These are phyloP conservation scores for Falco rusticolus DNA, from an alignment of 2,797 vertebrate species.

Conservation along the genomic window DNA sequence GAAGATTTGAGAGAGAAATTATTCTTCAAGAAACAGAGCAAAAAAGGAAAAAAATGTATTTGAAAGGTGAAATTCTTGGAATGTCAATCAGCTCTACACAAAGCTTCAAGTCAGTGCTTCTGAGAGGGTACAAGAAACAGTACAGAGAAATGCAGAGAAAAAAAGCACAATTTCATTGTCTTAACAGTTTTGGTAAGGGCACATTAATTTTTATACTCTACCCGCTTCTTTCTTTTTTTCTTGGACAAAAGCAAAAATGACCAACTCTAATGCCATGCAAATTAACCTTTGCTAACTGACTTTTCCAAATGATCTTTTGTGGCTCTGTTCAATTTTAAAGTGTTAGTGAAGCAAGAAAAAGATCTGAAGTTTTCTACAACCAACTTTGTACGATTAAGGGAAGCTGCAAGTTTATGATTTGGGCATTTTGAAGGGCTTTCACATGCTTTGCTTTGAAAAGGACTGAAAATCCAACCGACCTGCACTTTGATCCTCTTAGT, in stretches of 20 bases:
- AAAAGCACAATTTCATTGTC: neutral
- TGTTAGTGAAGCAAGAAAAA: neutral
- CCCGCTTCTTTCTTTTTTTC: no score
- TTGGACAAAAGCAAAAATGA: neutral
- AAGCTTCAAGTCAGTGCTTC: neutral
- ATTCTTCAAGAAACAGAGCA: neutral
- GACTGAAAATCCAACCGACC: neutral
- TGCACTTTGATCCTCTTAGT: accelerated
- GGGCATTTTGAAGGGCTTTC: neutral
- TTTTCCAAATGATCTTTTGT: neutral
- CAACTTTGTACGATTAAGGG: neutral
- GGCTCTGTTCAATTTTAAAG: neutral
- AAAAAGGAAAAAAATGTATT: neutral
- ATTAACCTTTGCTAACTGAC: neutral
- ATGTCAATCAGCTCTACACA: neutral
- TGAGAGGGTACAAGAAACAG: neutral
- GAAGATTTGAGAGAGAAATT: neutral
- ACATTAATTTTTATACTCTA: neutral
- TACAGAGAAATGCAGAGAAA: neutral
- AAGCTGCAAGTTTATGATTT: neutral
- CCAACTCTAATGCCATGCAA: neutral
- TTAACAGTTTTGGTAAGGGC: neutral
- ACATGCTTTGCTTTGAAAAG: neutral
- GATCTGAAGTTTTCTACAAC: neutral
- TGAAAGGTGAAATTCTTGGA: neutral